A percentile compares a stretch with the other conserved stretches of the same genome.
These are phyloP conservation scores for Marmota monax DNA, from an alignment of 2,113 vertebrate genomes.

Conservation along the genomic window DNA sequence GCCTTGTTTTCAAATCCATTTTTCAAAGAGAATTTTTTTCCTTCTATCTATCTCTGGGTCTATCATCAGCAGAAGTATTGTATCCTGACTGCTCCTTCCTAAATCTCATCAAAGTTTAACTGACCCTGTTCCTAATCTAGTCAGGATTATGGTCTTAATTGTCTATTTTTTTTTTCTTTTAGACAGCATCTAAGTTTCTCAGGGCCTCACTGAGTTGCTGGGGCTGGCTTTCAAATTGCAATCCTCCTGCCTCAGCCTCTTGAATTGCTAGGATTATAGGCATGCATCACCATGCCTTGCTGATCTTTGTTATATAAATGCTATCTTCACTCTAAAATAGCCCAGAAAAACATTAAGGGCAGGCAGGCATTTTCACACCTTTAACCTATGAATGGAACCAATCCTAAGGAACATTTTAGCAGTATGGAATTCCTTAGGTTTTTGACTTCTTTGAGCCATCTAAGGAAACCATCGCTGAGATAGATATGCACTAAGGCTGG, in stretches of 20 bases:
- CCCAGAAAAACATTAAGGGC: background rate
- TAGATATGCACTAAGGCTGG: background rate
- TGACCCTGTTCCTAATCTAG: background rate
- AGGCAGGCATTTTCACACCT: background rate
- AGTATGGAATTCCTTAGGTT: background rate
- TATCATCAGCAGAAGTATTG: background rate
- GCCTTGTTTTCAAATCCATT: background rate
- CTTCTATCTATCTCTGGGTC: background rate
- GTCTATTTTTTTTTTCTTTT: too few species aligned
- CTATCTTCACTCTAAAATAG: background rate
- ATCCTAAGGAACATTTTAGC: background rate
- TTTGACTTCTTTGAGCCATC: background rate
- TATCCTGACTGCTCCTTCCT: background rate
- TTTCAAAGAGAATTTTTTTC: background rate
- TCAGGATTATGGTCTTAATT: background rate
- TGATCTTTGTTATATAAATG: too few species aligned
- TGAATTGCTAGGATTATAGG: too few species aligned
- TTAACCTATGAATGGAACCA: background rate
- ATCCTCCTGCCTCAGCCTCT: too few species aligned
- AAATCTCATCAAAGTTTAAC: background rate
- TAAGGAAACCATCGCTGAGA: background rate
- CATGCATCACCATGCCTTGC: too few species aligned
- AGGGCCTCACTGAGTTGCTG: too few species aligned
- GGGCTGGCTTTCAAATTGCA: too few species aligned
- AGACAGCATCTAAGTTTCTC: too few species aligned